phyloP scores from a whole-genome alignment of 1,140 invertebrate genomes.

The Caenorhabditis tropicalis region DNA sequence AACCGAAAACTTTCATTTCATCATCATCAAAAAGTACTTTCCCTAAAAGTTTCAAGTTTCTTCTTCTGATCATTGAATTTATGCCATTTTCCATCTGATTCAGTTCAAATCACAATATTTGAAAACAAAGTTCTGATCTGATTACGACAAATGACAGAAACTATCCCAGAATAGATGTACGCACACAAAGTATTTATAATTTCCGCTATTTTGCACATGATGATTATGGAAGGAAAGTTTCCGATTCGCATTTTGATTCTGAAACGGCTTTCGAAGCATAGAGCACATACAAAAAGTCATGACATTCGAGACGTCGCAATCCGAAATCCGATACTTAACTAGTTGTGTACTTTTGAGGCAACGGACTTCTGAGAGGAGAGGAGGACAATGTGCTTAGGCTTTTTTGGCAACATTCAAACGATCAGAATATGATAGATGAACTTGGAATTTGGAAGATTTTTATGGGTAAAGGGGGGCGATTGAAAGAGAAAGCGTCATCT shows the following conservation, averaged over 20 bases:
- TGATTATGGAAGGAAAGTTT: not conserved
- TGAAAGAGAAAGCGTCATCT: no score
- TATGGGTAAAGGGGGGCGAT: no score
- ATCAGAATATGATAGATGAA: not conserved
- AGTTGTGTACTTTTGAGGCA: constrained; percentile 39
- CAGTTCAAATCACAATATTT: no score
- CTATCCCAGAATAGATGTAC: not conserved
- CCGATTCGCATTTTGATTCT: constrained; percentile 19
- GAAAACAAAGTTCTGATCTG: not conserved
- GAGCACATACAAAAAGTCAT: not conserved
- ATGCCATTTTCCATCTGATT: not conserved
- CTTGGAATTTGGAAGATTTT: not conserved
- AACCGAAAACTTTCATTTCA: not conserved
- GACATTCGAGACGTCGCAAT: constrained; percentile 12
- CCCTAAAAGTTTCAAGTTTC: not conserved
- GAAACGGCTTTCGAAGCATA: no score
- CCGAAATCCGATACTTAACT: constrained; percentile 34
- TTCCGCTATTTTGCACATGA: constrained; percentile 2
- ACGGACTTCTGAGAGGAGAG: not conserved
- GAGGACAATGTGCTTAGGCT: not conserved
- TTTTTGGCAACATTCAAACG: no score
- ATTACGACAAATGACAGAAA: not conserved
- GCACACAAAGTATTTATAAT: not conserved
- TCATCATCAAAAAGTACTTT: no score
- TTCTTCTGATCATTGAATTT: not conserved